phyloP scores from a whole-genome alignment of 53 echinoderm and acorn worm species.

The Paelopatides confundens region DNA sequence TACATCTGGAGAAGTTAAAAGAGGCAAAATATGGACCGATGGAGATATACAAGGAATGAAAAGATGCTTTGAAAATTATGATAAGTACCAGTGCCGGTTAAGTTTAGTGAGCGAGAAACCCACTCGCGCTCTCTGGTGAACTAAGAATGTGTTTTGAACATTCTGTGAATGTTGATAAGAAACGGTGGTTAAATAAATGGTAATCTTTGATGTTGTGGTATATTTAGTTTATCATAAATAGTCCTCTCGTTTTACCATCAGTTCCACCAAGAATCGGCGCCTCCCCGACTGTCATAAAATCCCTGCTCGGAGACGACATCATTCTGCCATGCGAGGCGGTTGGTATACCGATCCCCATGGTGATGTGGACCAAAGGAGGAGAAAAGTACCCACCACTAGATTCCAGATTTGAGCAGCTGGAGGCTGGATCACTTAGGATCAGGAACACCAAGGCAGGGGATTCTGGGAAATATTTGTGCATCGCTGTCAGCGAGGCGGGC shows the following conservation, averaged over 20 bases:
- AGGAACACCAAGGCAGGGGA: conserved; percentile 61
- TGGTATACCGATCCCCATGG: conserved; percentile 78
- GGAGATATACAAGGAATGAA: too few relatives aligned
- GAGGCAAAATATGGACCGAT: too few relatives aligned
- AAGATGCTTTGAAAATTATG: too few relatives aligned
- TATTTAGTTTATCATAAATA: too few relatives aligned
- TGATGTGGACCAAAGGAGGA: conserved; percentile 88
- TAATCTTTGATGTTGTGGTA: too few relatives aligned
- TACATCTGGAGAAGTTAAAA: too few relatives aligned
- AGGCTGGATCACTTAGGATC: conserved; percentile 80
- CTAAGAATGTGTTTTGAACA: too few relatives aligned
- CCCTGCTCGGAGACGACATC: conserved; percentile 68
- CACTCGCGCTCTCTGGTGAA: too few relatives aligned
- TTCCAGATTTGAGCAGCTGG: conserved; percentile 39
- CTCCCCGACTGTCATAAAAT: conserved; percentile 65
- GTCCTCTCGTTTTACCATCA: background rate
- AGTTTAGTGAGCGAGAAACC: too few relatives aligned
- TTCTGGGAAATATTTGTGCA: conserved; percentile 75
- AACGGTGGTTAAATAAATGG: too few relatives aligned
- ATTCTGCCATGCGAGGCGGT: conserved; percentile 88
- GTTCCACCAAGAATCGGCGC: conserved; percentile 84
- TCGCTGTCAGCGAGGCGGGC: conserved; percentile 87
- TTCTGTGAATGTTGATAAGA: too few relatives aligned
- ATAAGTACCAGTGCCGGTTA: too few relatives aligned
- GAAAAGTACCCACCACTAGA: conserved; percentile 48